These are phyloP conservation scores for Rhynchonycteris naso DNA, from an alignment of 2,797 vertebrate genomes.

Conservation along the genomic window DNA sequence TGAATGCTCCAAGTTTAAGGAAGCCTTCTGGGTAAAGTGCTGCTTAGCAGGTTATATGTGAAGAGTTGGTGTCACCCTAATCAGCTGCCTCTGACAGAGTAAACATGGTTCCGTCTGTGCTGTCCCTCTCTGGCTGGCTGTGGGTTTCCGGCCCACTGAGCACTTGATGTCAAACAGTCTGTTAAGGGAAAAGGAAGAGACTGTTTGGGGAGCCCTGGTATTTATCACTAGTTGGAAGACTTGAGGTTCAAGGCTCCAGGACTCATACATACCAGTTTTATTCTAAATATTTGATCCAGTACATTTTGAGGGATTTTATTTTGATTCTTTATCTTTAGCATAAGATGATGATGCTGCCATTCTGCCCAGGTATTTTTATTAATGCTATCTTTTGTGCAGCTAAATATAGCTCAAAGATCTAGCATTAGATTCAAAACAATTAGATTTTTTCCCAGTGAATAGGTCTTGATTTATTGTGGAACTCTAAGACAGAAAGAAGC, in stretches of 20 bases:
- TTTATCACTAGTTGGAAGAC: constrained; percentile 81
- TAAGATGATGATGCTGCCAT: constrained; percentile 30
- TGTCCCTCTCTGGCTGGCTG: constrained; percentile 76
- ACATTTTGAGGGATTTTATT: constrained; percentile 39
- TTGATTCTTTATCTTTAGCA: constrained; percentile 61
- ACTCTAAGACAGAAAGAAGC: constrained; percentile 39
- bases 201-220: constrained; percentile 80
- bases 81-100: constrained; percentile 84
- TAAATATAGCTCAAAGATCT: constrained; percentile 59
- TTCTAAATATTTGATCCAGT: constrained; percentile 75
- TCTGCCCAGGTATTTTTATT: constrained; percentile 54
- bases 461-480: constrained; percentile 54
- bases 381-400: background rate
- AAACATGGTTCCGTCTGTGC: constrained; percentile 83
- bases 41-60: constrained; percentile 81
- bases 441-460: constrained; percentile 14
- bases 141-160: constrained; percentile 84
- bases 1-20: constrained; percentile 76
- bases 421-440: constrained; percentile 40
- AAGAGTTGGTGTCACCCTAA: constrained; percentile 83
- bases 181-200: constrained; percentile 76
- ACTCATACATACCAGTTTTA: constrained; percentile 63
- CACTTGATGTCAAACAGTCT: constrained; percentile 82
- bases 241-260: constrained; percentile 67
- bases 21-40: constrained; percentile 80